Percentiles rank a stretch among this genome's conserved stretches.
These are phyloP conservation scores for Physocephala rufipes DNA, from an alignment of 2,888 invertebrate species.

Conservation along the genomic window DNA sequence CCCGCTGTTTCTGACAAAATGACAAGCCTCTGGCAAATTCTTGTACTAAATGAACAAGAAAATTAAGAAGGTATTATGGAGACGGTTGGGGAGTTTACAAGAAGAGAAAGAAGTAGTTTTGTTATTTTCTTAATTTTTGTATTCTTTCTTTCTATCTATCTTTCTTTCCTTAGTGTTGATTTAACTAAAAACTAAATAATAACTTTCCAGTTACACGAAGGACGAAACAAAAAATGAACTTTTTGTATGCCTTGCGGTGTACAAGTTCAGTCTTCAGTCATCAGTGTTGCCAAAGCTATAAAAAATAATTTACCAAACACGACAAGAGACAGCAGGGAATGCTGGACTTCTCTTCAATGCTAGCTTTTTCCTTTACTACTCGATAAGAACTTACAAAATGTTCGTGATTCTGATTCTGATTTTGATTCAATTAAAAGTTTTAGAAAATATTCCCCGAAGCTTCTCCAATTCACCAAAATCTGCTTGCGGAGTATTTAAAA, in stretches of 20 bases:
- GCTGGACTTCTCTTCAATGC: neutral
- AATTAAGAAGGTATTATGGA: too few relatives aligned
- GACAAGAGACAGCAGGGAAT: neutral
- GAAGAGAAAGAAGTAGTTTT: too few relatives aligned
- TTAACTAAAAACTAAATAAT: neutral
- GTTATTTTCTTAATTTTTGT: too few relatives aligned
- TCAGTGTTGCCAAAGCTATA: slow-evolving; percentile 14
- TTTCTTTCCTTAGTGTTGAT: neutral
- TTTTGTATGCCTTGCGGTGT: slow-evolving; percentile 12
- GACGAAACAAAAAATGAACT: neutral
- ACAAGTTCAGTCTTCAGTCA: neutral
- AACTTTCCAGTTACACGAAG: neutral
- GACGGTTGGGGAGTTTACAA: too few relatives aligned
- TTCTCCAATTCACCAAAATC: neutral
- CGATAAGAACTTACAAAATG: slow-evolving; percentile 25
- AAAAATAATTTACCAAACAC: slow-evolving; percentile 23
- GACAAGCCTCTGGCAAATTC: too few relatives aligned
- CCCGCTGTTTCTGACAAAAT: too few relatives aligned
- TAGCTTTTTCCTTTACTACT: neutral
- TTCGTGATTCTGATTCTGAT: slow-evolving; percentile 33
- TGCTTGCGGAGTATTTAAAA: slow-evolving; percentile 8
- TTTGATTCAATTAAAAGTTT: slow-evolving; percentile 32
- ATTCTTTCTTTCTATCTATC: too few relatives aligned
- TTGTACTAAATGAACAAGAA: too few relatives aligned
- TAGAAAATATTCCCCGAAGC: slow-evolving; percentile 6